phyloP scores from a whole-genome alignment of 2,113 vertebrate species.

The crab-eating macaque (Macaca fascicularis) region DNA sequence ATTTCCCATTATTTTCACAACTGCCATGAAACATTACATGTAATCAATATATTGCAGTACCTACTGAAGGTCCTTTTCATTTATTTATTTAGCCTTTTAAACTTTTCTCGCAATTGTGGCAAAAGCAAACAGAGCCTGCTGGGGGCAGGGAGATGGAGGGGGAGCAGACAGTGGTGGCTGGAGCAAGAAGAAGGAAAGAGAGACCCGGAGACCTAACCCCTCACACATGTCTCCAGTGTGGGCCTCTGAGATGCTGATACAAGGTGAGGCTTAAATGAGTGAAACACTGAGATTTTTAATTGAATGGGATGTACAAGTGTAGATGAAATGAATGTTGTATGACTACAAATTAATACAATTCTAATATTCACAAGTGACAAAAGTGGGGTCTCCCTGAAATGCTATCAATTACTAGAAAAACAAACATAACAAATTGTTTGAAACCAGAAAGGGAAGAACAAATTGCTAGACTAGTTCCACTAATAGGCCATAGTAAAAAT shows the following conservation, averaged over 20 bases:
- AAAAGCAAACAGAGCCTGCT: not conserved
- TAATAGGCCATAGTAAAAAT: not conserved
- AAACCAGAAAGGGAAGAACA: not conserved
- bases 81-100: not conserved
- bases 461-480: not conserved
- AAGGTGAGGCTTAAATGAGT: not conserved
- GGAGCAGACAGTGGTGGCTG: not conserved
- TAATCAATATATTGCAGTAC: not conserved
- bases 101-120: not conserved
- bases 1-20: not conserved
- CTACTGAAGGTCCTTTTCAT: not conserved
- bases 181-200: not conserved
- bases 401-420: not conserved
- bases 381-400: not conserved
- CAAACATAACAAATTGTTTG: not conserved
- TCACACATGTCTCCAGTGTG: rapidly evolving
- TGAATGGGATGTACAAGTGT: not conserved
- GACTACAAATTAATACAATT: not conserved
- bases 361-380: not conserved
- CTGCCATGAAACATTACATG: not conserved
- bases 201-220: not conserved
- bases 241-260: not conserved
- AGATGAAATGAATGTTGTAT: not conserved
- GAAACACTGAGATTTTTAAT: not conserved
- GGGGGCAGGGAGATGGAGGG: not conserved